A percentile compares a stretch with the other conserved stretches of the same genome.
phyloP scores from a whole-genome alignment of 2,113 vertebrate species.

The Chascanopsetta lugubris region DNA sequence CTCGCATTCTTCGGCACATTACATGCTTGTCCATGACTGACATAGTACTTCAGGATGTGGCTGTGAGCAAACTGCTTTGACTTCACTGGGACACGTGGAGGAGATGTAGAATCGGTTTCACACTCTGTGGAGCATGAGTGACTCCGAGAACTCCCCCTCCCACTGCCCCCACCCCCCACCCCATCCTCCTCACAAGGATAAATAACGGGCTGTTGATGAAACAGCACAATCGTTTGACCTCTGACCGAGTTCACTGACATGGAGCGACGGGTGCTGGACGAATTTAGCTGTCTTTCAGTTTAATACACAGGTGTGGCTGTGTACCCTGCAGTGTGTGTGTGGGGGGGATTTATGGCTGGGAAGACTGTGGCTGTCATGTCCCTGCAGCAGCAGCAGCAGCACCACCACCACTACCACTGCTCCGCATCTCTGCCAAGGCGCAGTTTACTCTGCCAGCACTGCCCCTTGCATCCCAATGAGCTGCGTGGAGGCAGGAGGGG shows the following conservation, averaged over 20 bases:
- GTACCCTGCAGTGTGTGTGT: constrained; percentile 56
- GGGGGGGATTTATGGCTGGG: constrained; percentile 73
- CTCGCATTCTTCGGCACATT: constrained; percentile 18
- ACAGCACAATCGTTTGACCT: constrained; percentile 53
- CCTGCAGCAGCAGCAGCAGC: constrained; percentile 68
- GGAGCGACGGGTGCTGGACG: constrained; percentile 43
- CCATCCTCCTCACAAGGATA: too few species aligned
- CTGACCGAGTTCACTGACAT: constrained; percentile 44
- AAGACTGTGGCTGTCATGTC: constrained; percentile 79
- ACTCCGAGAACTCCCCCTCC: constrained; percentile 10
- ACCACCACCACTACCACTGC: constrained; percentile 52
- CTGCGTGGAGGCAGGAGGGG: constrained; percentile 67
- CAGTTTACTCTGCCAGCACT: constrained; percentile 78
- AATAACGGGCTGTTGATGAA: constrained; percentile 61
- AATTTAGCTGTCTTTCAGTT: constrained; percentile 60
- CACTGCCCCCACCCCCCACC: not conserved
- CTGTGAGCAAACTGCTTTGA: constrained; percentile 29
- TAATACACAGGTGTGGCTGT: constrained; percentile 71
- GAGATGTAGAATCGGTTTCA: constrained; percentile 52
- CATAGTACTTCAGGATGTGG: constrained; percentile 25
- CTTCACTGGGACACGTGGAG: constrained; percentile 54
- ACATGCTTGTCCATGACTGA: constrained; percentile 22
- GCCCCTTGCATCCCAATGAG: constrained; percentile 79
- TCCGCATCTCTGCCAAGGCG: constrained; percentile 73
- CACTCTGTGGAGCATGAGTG: constrained; percentile 34